Evolutionary conservation across 2,888 invertebrate species (phyloP).

Genomic region (Cheilosia soror): DNA sequence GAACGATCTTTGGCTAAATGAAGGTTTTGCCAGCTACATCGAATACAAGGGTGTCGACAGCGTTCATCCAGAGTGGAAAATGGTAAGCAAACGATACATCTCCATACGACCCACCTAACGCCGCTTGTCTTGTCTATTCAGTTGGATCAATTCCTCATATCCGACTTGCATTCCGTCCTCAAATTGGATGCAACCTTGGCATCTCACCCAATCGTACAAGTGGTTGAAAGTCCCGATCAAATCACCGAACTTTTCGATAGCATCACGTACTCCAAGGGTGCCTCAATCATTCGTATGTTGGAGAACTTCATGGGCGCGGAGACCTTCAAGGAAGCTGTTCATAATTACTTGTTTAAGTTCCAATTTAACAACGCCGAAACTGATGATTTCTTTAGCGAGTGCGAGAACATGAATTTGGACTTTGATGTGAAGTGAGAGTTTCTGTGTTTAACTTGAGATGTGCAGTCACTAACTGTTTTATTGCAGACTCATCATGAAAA

Average conservation of each 20-base stretch:
- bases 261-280: slow-evolving; percentile 97
- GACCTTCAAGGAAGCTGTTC: slow-evolving; percentile 89
- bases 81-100: slow-evolving; percentile 84
- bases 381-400: slow-evolving; percentile 87
- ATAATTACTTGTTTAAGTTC: slow-evolving; percentile 89
- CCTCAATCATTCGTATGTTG: slow-evolving; percentile 94
- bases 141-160: slow-evolving; percentile 90
- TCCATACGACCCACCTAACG: neutral
- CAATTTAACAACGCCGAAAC: slow-evolving; percentile 92
- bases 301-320: slow-evolving; percentile 89
- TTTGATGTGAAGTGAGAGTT: slow-evolving; percentile 83
- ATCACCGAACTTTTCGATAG: slow-evolving; percentile 96
- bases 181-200: slow-evolving; percentile 90
- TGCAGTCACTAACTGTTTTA: neutral
- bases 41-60: slow-evolving; percentile 91
- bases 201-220: slow-evolving; percentile 95
- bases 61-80: slow-evolving; percentile 91
- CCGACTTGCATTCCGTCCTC: slow-evolving; percentile 90
- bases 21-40: slow-evolving; percentile 96
- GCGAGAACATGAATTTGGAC: slow-evolving; percentile 85
- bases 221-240: slow-evolving; percentile 93
- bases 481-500: slow-evolving; percentile 89
- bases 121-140: slow-evolving; percentile 81
- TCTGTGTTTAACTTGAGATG: neutral
- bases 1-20: slow-evolving; percentile 97